A percentile compares a stretch with the other conserved stretches of the same genome.
Evolutionary conservation across 2,888 invertebrate genomes (phyloP).

Genomic region (Amaurobius ferox): DNA sequence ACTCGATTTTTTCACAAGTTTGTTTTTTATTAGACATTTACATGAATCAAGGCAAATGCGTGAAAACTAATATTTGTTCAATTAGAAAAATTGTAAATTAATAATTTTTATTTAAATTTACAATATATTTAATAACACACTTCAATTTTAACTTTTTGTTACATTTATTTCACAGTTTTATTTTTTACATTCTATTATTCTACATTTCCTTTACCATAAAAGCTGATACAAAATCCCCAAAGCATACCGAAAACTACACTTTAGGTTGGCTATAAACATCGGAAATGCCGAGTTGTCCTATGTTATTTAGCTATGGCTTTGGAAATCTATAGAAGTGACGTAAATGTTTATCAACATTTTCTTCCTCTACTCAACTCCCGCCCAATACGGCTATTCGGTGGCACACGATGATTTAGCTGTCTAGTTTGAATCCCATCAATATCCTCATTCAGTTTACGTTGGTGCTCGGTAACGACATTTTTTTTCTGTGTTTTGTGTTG

Average conservation of each 20-base stretch:
- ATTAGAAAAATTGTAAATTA: too few relatives aligned
- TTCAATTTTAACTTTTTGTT: too few relatives aligned
- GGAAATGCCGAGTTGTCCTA: not conserved
- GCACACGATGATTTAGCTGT: not conserved
- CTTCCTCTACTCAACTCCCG: not conserved
- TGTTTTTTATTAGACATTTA: too few relatives aligned
- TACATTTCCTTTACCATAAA: too few relatives aligned
- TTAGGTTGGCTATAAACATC: not conserved
- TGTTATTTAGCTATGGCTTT: not conserved
- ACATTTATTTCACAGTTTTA: too few relatives aligned
- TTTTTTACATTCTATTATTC: too few relatives aligned
- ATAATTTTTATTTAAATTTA: too few relatives aligned
- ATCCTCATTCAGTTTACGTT: not conserved
- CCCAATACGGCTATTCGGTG: not conserved
- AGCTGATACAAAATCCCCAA: not conserved
- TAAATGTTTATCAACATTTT: constrained; percentile 5
- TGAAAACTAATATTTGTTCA: too few relatives aligned
- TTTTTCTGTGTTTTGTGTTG: not conserved
- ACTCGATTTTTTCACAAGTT: too few relatives aligned
- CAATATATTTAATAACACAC: too few relatives aligned
- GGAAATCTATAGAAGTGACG: not conserved
- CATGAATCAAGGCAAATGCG: too few relatives aligned
- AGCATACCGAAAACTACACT: not conserved
- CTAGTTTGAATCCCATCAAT: not conserved
- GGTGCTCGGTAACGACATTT: not conserved